Base-by-base conservation (phyloP, 2,888 invertebrate species). In the Drosophila greeni region DNA sequence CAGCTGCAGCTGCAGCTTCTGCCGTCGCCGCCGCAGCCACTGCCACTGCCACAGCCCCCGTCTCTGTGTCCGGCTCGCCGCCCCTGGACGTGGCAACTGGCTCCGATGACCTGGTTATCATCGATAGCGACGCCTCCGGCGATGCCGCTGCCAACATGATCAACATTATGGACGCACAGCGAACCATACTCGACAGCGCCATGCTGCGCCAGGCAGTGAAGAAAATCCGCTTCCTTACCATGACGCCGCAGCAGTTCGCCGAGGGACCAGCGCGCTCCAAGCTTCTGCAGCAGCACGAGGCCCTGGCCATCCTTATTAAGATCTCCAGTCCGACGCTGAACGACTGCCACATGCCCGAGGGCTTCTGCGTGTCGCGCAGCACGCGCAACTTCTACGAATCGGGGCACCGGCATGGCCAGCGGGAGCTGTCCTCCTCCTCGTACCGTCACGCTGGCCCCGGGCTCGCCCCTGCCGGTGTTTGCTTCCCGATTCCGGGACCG, bases 191-290 rank as follows among this genome's bases (percentile, higher is more conserved):
- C 45, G 88, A 88, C 37, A 84, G 86, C 1, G 78, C 82, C 7
- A 77, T 91, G 18, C 89, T 93, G 59, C 90, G 94, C 3, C 91
- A 92, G 75, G 93, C 93, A 0, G 90, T 95, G 1, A 92, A 92
- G 84, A 94, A 95, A 88, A 93, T 96, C 66, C 91, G 95, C 24
- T 95, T 95, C 88, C 90, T 95, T 12, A 95, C 94, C 0, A 89
- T 96, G 73, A 92, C 92, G 0, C 94, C 95, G 0, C 93, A 94
- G 85, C 94, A 95, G 89, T 95, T 96, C 87, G 95, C 95, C 1
- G 94, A 94, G 80, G 94, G 95, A 0, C 95, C 95, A 0, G 95
- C 94, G 0, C 91, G 92, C 51, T 95, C 95, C 14, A 89, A 90
- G n/a, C 89, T 95, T 9, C 90, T 96, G 26, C 91, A 92, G 0